Evolutionary conservation across 2,888 invertebrate species (phyloP).

Genomic region (Heliconius ethilla): DNA sequence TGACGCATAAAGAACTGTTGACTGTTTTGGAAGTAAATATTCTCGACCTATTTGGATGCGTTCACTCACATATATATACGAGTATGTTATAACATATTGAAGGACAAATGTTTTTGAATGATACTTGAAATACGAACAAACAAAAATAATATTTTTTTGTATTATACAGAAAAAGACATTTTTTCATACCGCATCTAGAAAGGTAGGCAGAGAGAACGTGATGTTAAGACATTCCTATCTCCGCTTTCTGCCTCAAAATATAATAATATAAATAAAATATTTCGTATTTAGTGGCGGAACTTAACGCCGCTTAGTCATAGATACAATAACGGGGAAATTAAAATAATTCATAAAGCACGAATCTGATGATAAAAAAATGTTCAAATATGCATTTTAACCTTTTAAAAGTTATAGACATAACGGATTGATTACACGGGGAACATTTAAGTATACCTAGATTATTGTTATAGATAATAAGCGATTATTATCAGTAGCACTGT

Average conservation of each 20-base stretch:
- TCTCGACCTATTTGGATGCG: conserved; percentile 31
- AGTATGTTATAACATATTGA: conserved; percentile 5
- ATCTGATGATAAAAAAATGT: too few relatives aligned
- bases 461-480: neutral
- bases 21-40: conserved; percentile 35
- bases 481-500: neutral
- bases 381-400: neutral
- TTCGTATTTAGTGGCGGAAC: too few relatives aligned
- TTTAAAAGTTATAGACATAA: neutral
- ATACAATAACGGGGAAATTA: too few relatives aligned
- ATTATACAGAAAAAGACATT: too few relatives aligned
- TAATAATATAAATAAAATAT: too few relatives aligned
- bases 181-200: too few relatives aligned
- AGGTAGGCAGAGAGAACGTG: too few relatives aligned
- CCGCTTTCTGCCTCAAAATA: too few relatives aligned
- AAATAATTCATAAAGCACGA: too few relatives aligned
- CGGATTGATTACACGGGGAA: neutral
- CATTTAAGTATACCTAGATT: neutral
- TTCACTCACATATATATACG: conserved; percentile 17
- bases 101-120: conserved; percentile 2
- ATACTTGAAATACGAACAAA: neutral
- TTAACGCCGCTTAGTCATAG: too few relatives aligned
- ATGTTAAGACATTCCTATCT: too few relatives aligned
- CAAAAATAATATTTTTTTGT: neutral
- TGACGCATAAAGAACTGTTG: conserved; percentile 40